phyloP scores from a whole-genome alignment of 2,797 vertebrate genomes.

The Chromobotia macracanthus region DNA sequence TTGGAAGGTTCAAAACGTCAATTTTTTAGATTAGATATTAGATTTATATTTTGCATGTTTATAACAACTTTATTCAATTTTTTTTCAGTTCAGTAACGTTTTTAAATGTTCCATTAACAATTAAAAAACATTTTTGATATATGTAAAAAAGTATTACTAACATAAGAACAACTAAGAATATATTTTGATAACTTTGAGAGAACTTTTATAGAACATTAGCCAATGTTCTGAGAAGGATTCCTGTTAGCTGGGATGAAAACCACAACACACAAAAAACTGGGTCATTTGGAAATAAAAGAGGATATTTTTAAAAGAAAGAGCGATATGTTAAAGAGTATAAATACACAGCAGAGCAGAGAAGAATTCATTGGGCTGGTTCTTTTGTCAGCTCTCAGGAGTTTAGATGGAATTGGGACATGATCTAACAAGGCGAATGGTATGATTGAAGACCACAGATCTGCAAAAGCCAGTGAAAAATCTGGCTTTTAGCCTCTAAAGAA shows the following conservation, averaged over 20 bases:
- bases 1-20: no score
- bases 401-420: slow-evolving; percentile 32
- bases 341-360: slow-evolving; percentile 21
- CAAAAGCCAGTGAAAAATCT: slow-evolving; percentile 48
- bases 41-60: no score
- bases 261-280: slow-evolving; percentile 58
- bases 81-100: no score
- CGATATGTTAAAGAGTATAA: slow-evolving; percentile 11
- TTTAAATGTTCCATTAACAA: no score
- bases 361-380: slow-evolving; percentile 14
- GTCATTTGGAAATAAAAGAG: slow-evolving; percentile 45
- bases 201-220: no score
- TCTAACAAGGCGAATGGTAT: slow-evolving; percentile 47
- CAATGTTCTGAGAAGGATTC: no score
- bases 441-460: slow-evolving; percentile 29
- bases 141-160: no score
- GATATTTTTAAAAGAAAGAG: slow-evolving; percentile 19
- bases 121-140: no score
- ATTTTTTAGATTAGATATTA: no score
- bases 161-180: no score
- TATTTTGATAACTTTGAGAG: no score
- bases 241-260: slow-evolving; percentile 28
- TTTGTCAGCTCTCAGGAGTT: slow-evolving; percentile 26
- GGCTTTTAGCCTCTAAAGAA: slow-evolving; percentile 54
- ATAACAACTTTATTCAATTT: no score